phyloP scores from a whole-genome alignment of 2,797 vertebrate genomes.

The Acipenser oxyrinchus region DNA sequence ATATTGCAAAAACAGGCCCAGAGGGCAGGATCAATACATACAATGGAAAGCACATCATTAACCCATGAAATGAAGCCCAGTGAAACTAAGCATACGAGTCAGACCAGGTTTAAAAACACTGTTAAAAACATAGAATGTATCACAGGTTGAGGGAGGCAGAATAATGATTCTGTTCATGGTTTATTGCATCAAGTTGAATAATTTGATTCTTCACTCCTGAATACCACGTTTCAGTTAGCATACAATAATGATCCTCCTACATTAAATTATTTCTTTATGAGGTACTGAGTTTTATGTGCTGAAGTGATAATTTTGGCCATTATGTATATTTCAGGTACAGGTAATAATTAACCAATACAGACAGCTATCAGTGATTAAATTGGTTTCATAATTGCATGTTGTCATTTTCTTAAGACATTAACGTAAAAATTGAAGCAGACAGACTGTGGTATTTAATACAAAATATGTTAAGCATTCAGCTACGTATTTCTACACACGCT shows the following conservation, averaged over 20 bases:
- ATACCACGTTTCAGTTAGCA: conserved; percentile 6
- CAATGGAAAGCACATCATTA: too few species aligned
- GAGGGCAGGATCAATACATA: too few species aligned
- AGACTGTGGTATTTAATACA: conserved; percentile 1
- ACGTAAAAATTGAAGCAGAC: conserved; percentile 12
- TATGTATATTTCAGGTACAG: conserved; percentile 7
- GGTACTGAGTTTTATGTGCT: neutral
- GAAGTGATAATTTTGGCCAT: conserved; percentile 6
- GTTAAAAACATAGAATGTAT: too few species aligned
- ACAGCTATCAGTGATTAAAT: conserved; percentile 11
- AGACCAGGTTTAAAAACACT: too few species aligned
- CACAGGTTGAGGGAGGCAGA: too few species aligned
- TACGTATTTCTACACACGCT: neutral
- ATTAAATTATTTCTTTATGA: neutral
- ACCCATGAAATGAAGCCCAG: too few species aligned
- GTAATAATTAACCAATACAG: conserved; percentile 8
- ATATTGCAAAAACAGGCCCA: too few species aligned
- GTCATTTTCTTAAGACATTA: conserved; percentile 12
- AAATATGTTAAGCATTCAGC: neutral
- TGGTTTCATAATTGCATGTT: conserved; percentile 6
- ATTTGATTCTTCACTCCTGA: conserved; percentile 5
- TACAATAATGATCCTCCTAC: conserved; percentile 9
- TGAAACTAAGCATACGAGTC: too few species aligned
- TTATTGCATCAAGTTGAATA: neutral
- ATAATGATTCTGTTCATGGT: too few species aligned